Conservation (phyloP, 2,888 invertebrate genomes). For the Tolmerus cingulatus region DNA sequence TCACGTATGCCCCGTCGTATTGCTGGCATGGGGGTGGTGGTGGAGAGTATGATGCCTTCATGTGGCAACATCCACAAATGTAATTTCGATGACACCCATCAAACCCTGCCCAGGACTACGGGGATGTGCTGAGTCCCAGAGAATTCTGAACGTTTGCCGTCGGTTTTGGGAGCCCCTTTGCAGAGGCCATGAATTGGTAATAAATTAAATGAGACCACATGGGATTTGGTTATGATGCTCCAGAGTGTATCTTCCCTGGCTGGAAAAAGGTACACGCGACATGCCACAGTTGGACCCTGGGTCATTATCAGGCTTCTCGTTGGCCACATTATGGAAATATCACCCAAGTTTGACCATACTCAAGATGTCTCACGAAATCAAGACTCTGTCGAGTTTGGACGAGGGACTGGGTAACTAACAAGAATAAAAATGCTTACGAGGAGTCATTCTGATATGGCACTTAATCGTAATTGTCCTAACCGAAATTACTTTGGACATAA, state of each 20-base stretch:
- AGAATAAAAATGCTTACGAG: slow-evolving; percentile 42
- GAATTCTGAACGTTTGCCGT: neutral
- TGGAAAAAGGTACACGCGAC: slow-evolving; percentile 1
- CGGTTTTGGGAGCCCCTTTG: neutral
- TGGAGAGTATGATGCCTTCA: slow-evolving; percentile 7
- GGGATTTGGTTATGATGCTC: slow-evolving; percentile 44
- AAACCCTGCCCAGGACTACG: neutral
- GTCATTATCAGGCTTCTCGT: slow-evolving; percentile 23
- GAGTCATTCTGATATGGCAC: slow-evolving; percentile 39
- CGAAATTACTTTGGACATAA: neutral
- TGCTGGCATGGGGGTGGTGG: neutral
- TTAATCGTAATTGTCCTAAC: slow-evolving; percentile 44
- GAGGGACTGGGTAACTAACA: neutral
- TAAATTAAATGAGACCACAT: slow-evolving; percentile 49
- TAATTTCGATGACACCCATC: slow-evolving; percentile 45
- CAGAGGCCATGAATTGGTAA: slow-evolving; percentile 47
- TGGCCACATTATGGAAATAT: neutral
- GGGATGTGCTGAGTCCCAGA: neutral
- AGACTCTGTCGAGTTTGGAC: neutral
- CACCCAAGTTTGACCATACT: slow-evolving; percentile 8
- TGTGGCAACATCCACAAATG: slow-evolving; percentile 40
- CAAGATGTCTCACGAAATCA: slow-evolving; percentile 2
- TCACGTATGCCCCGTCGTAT: neutral
- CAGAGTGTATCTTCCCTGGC: neutral
- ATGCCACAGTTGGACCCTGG: neutral